phyloP scores from a whole-genome alignment of 1,140 invertebrate genomes.

The Phortica variegata region DNA sequence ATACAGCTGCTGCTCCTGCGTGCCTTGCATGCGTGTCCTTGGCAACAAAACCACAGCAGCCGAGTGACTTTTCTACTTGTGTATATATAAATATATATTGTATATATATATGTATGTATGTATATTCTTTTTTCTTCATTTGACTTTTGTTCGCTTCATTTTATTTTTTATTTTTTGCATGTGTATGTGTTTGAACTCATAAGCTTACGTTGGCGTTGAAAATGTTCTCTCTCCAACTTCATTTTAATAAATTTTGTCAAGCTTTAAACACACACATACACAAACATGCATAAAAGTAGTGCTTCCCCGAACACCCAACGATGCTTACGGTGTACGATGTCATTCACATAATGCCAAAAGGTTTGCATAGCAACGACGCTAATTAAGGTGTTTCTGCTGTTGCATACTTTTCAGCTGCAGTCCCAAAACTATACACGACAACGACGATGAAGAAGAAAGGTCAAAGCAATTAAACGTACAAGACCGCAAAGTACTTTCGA shows the following conservation, averaged over 20 bases:
- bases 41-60: conserved; percentile 13
- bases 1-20: too few relatives aligned
- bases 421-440: conserved; percentile 37
- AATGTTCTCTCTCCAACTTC: background rate
- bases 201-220: background rate
- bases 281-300: too few relatives aligned
- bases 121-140: too few relatives aligned
- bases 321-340: background rate
- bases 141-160: too few relatives aligned
- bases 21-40: too few relatives aligned
- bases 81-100: conserved; percentile 9
- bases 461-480: conserved; percentile 45
- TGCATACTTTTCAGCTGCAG: conserved; percentile 53
- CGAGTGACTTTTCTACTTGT: conserved; percentile 4
- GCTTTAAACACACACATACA: too few relatives aligned
- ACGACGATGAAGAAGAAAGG: conserved; percentile 29
- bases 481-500: conserved; percentile 1
- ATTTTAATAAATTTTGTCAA: background rate
- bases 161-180: too few relatives aligned
- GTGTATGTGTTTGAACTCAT: background rate
- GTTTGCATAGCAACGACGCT: conserved; percentile 6
- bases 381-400: conserved; percentile 21
- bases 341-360: background rate
- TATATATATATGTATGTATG: background rate
- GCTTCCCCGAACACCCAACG: background rate